phyloP scores from a whole-genome alignment of 2,797 vertebrate genomes.

The Sitta carolinensis region DNA sequence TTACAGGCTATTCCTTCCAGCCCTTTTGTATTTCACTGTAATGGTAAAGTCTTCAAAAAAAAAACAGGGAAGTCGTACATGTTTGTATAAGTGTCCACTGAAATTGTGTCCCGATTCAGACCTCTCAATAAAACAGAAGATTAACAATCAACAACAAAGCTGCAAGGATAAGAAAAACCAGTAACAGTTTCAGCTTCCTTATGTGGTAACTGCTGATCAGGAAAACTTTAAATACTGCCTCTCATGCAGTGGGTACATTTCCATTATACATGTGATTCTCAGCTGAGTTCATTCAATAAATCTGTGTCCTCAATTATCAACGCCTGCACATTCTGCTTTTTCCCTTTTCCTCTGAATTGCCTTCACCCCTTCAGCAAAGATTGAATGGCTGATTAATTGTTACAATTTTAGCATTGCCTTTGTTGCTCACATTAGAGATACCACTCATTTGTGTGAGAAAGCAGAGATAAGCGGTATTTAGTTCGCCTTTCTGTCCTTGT shows the following conservation, averaged over 20 bases:
- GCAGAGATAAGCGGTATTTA: neutral
- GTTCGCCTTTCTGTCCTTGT: neutral
- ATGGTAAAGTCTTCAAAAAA: neutral
- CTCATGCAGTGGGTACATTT: neutral
- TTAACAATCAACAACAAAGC: neutral
- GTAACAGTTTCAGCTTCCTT: neutral
- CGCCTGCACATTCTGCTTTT: neutral
- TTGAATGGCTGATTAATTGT: neutral
- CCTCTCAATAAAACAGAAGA: neutral
- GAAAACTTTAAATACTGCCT: neutral
- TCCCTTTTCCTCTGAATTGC: neutral
- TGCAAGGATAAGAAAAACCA: neutral
- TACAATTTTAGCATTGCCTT: neutral
- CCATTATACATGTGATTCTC: neutral
- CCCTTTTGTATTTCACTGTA: neutral
- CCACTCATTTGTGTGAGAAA: neutral
- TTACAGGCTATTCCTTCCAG: neutral
- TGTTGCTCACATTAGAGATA: neutral
- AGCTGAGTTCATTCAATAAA: neutral
- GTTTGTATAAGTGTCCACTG: neutral
- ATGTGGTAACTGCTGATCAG: neutral
- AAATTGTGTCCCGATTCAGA: neutral
- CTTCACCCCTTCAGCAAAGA: neutral
- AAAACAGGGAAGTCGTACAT: accelerated
- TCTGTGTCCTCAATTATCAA: neutral